Evolutionary conservation across 2,797 vertebrate species (phyloP), one percentile per base, ranked within the genome.

Genomic region (Trichosurus vulpecula): DNA sequence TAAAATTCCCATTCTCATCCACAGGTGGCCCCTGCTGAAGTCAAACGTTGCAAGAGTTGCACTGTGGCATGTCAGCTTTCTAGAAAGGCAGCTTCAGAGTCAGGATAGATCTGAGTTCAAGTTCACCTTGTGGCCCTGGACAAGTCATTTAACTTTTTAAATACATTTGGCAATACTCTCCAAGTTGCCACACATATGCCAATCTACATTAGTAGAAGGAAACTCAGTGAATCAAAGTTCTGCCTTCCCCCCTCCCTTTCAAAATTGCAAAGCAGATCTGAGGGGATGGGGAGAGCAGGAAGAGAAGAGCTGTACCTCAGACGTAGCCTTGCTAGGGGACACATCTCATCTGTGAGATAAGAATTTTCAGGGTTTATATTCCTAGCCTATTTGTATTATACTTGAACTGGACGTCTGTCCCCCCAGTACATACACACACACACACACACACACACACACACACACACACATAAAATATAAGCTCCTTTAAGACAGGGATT

Each of bases 1-100:
- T 74, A 90, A 90, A 41, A 19, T 93, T 92, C 92, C 93, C 52
- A 87, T 92, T 93, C 22, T 94, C 58, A 93, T 74, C 9, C 61
- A 87, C 92, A 91, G 93, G 35, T 58, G 61, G n/a, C 4, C 53
- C 94, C 55, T 52, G 4, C 41, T 87, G 93, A 89, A 92, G 52
- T 56, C 74, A 91, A 53, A 54, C n/a, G 51, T 92, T 93, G 90
- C 54, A 92, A 96, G 91, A 74, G 74, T 87, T 47, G n/a, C 22
- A 10, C 41, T 41, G 16, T 9, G 35, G 41, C n/a, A 81, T 25
- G 81, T 41, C 9, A 81, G n/a, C 8, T 47, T 90, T 35, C 51
- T 30, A 90, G 8, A 53, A 90, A 53, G 9, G 29, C 12, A 53
- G 16, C 51, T 53, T 81, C 66, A 81, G 8, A 47, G 6, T 81